Base-by-base conservation (phyloP, 2,888 invertebrate genomes). In the Amphimallon solstitiale region DNA sequence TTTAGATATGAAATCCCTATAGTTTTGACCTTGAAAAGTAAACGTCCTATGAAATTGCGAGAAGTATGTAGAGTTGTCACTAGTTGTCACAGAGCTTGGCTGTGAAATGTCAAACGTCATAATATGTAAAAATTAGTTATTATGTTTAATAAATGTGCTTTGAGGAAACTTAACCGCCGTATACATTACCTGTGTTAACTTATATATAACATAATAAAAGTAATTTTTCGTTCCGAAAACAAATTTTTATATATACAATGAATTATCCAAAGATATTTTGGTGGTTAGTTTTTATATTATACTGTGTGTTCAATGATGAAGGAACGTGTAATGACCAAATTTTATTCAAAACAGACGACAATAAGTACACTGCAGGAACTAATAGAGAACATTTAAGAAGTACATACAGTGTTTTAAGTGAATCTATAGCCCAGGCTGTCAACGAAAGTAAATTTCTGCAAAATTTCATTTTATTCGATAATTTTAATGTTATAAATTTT, bases 341-440 rank as follows among this genome's bases (percentile, higher is more conserved):
- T 48, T 67, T 69, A 70, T 71, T 63, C 6, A 65, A 70, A 61
- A 71, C 72, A 65, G 63, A 69, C n/a, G 69, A 71, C 59, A 66
- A 69, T 23, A 59, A 59, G 52, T 66, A 67, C 49, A 60, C 46
- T 19, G 59, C 64, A 7, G 23, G 37, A 17, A 65, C 52, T 19
- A 29, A 29, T 29, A 72, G 67, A 29, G 70, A 70, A 59, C 72
- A 68, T 66, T 56, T 68, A 29, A 76, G 75, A 71, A 85, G 82
- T 75, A 84, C 84, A 37, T 84, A 84, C 70, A 83, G 84, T 70
- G 78, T 84, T 63, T 79, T 87, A 66, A 85, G 85, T 73, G 86
- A 88, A 79, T 85, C 86, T 70, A 82, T 87, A 80, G 85, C 86
- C 45, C 84, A 86, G 77, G 86, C 86, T 21, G 85, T 86, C 66